These are phyloP conservation scores for Caenorhabditis sp. DNA, from an alignment of 2,888 invertebrate genomes.

Conservation along the genomic window DNA sequence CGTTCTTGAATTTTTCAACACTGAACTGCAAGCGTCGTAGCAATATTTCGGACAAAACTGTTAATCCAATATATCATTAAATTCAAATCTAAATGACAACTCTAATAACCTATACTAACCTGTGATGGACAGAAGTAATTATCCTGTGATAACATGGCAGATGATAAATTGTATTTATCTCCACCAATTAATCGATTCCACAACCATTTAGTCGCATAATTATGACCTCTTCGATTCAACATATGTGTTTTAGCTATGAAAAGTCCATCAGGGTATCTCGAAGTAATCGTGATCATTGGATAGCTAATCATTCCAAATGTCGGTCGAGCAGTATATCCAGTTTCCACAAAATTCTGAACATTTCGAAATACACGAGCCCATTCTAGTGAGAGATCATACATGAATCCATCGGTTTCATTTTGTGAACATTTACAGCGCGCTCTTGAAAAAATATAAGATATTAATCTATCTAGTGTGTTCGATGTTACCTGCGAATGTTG, in stretches of 20 bases:
- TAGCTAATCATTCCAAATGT: slow-evolving; percentile 66
- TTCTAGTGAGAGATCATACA: slow-evolving; percentile 51
- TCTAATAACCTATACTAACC: not conserved
- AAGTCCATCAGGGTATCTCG: slow-evolving; percentile 64
- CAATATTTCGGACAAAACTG: no score
- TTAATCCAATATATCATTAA: no score
- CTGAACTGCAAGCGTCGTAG: no score
- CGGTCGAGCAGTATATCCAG: slow-evolving; percentile 36
- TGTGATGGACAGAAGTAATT: slow-evolving; percentile 64
- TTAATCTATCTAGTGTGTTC: no score
- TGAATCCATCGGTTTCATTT: slow-evolving; percentile 55
- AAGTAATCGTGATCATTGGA: slow-evolving; percentile 68
- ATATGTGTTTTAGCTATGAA: slow-evolving; percentile 60
- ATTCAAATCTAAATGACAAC: no score
- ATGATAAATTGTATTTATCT: slow-evolving; percentile 64
- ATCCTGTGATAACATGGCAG: slow-evolving; percentile 65
- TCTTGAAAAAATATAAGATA: slow-evolving; percentile 22
- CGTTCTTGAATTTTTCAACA: no score
- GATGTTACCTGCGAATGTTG: slow-evolving; percentile 39
- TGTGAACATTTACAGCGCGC: slow-evolving; percentile 59
- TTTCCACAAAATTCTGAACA: slow-evolving; percentile 44
- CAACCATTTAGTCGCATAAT: slow-evolving; percentile 68
- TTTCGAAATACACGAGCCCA: slow-evolving; percentile 53
- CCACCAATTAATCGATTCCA: slow-evolving; percentile 70
- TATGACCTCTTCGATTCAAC: slow-evolving; percentile 62